Evolutionary conservation across 53 echinoderm and acorn worm genomes (phyloP).

Genomic region (Antedon mediterranea): DNA sequence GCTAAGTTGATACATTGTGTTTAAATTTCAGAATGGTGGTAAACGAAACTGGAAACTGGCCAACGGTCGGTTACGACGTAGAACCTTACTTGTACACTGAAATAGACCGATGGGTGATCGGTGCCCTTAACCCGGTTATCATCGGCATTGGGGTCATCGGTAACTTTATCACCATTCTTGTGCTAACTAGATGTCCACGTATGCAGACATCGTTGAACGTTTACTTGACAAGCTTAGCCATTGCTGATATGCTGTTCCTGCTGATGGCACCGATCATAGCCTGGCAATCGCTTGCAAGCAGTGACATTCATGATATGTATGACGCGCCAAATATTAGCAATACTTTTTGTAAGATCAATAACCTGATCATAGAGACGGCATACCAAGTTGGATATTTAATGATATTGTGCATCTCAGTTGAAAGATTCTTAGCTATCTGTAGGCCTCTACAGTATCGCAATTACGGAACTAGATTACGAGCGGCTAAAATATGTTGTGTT

Average conservation of each 20-base stretch:
- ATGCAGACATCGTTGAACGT: not conserved
- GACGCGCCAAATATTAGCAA: not conserved
- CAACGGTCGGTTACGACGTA: not conserved
- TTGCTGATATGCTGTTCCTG: not conserved
- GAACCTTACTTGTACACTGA: not conserved
- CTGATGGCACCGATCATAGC: not conserved
- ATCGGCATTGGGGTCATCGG: not conserved
- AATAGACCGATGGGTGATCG: not conserved
- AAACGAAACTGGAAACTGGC: not conserved
- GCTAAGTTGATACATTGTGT: no score
- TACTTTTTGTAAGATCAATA: not conserved
- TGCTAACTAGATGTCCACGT: not conserved
- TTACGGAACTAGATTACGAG: not conserved
- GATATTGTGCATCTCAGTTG: not conserved
- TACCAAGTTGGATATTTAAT: not conserved
- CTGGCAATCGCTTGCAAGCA: not conserved
- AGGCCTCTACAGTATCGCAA: not conserved
- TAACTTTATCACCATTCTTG: not conserved
- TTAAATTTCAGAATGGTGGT: no score
- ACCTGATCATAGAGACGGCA: not conserved
- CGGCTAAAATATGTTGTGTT: not conserved
- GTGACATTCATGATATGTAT: not conserved
- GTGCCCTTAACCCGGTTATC: not conserved
- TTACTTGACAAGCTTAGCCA: not conserved
- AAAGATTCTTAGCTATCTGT: not conserved